These are phyloP conservation scores for Zophobas atratus DNA, from an alignment of 1,140 invertebrate species.

Conservation along the genomic window DNA sequence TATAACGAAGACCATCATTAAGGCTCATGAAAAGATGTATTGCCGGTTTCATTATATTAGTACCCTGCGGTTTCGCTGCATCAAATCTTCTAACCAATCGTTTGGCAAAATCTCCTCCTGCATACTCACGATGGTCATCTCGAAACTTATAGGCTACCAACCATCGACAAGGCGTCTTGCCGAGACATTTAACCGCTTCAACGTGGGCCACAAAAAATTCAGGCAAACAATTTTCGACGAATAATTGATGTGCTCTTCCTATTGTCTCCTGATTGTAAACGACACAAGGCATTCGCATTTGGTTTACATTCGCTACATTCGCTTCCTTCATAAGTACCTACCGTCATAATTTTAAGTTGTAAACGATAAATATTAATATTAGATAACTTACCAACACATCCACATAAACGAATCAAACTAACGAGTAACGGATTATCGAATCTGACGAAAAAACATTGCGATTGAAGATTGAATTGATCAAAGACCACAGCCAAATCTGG, in stretches of 20 bases:
- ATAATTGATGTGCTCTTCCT: slow-evolving; percentile 16
- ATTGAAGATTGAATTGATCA: slow-evolving; percentile 7
- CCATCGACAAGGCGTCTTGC: slow-evolving; percentile 29
- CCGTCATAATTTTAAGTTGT: slow-evolving; percentile 17
- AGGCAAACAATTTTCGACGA: slow-evolving; percentile 17
- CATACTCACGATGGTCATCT: slow-evolving; percentile 24
- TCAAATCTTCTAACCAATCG: slow-evolving; percentile 24
- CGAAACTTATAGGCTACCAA: slow-evolving; percentile 31
- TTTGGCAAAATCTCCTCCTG: slow-evolving; percentile 20
- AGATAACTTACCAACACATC: slow-evolving; percentile 21
- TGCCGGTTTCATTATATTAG: slow-evolving; percentile 12
- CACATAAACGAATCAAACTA: slow-evolving; percentile 4
- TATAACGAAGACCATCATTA: slow-evolving; percentile 33
- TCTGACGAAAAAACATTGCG: slow-evolving; percentile 7
- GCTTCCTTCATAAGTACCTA: background rate
- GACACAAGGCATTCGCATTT: slow-evolving; percentile 19
- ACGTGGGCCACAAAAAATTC: slow-evolving; percentile 24
- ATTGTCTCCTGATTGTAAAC: slow-evolving; percentile 22
- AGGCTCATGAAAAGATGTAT: background rate
- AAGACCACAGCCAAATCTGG: background rate
- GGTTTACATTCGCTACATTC: slow-evolving; percentile 10
- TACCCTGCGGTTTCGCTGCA: slow-evolving; percentile 12
- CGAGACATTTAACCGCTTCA: slow-evolving; percentile 26
- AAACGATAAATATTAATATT: slow-evolving; percentile 30
- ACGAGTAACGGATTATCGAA: slow-evolving; percentile 1